Conservation (phyloP, 1,140 invertebrate species). For the Zaprionus davidi region DNA sequence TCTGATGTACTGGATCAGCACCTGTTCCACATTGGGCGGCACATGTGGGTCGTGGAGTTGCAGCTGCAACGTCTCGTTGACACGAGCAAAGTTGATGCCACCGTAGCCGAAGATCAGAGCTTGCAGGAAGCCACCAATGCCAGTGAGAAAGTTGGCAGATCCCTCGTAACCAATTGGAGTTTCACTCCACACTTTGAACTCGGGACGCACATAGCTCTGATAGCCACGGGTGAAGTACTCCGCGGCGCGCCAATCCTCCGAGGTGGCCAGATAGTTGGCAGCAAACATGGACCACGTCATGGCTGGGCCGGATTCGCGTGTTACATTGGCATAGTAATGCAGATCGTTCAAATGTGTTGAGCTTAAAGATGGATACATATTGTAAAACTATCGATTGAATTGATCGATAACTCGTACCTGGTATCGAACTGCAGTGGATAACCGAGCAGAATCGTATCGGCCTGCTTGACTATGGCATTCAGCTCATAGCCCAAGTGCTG, state of each 20-base stretch:
- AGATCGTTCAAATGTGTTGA: constrained; percentile 85
- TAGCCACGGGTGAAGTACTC: constrained; percentile 85
- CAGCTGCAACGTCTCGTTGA: constrained; percentile 50
- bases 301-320: constrained; percentile 85
- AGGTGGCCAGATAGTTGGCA: constrained; percentile 84
- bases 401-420: constrained; percentile 40
- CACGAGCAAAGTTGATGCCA: constrained; percentile 84
- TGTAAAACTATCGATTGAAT: neutral
- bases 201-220: constrained; percentile 85
- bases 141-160: constrained; percentile 86
- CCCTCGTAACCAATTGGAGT: constrained; percentile 84
- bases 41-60: neutral
- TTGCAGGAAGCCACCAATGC: constrained; percentile 86
- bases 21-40: constrained; percentile 53
- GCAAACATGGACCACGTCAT: constrained; percentile 87
- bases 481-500: constrained; percentile 85
- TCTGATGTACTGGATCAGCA: constrained; percentile 45
- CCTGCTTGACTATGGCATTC: constrained; percentile 85
- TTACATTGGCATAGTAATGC: constrained; percentile 85
- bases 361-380: constrained; percentile 19
- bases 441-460: constrained; percentile 85
- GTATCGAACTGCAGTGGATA: constrained; percentile 86
- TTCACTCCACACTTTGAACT: constrained; percentile 86
- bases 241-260: constrained; percentile 79
- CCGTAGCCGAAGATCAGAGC: constrained; percentile 86